A percentile compares a stretch with the other conserved stretches of the same genome.
These are phyloP conservation scores for Stomatorhinus walkeri DNA, from an alignment of 2,797 vertebrate species.

Conservation along the genomic window DNA sequence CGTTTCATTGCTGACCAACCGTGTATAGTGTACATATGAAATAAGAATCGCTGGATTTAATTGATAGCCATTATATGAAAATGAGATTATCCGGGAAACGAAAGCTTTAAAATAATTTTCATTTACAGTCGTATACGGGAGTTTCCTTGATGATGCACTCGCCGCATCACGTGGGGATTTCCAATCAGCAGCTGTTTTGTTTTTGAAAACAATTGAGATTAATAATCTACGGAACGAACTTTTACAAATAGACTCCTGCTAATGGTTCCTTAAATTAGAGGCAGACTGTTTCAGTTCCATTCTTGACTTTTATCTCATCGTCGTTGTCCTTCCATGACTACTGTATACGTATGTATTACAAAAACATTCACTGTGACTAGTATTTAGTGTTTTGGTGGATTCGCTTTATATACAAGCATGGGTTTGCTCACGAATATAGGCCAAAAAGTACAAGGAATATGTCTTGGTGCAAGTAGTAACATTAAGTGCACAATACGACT, in stretches of 20 bases:
- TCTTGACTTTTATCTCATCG: background rate
- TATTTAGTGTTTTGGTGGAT: background rate
- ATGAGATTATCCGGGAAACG: background rate
- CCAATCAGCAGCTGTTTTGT: background rate
- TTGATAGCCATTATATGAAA: background rate
- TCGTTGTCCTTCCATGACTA: background rate
- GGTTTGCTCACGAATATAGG: background rate
- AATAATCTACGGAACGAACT: background rate
- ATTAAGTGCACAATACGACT: background rate
- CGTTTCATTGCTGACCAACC: background rate
- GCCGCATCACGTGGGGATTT: conserved; percentile 2
- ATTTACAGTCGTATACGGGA: background rate
- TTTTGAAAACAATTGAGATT: background rate
- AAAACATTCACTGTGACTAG: background rate
- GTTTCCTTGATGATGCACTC: background rate
- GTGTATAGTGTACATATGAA: background rate
- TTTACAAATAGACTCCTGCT: background rate
- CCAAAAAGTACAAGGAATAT: background rate
- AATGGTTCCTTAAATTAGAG: background rate
- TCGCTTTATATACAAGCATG: background rate
- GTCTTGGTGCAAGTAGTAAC: background rate
- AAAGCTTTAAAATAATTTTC: background rate
- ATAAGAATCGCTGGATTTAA: background rate
- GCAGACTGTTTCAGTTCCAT: background rate
- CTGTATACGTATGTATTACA: background rate